Base-by-base conservation (phyloP, 64 coral and sea anemone genomes). In the Pocillopora damicornis region DNA sequence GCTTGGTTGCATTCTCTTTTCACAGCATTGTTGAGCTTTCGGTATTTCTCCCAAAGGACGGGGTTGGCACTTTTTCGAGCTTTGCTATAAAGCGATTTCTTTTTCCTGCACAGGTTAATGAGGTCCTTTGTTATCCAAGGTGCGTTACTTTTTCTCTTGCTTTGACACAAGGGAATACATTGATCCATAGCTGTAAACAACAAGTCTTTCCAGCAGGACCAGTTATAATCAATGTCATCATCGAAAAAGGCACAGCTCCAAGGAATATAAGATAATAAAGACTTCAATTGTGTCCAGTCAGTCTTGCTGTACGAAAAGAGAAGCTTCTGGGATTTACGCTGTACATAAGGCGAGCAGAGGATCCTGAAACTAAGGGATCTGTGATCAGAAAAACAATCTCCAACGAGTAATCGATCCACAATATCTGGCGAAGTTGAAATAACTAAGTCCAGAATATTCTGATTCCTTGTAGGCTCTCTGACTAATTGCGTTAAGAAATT, bases 61-160 rank as follows among this genome's bases (percentile, higher is more conserved):
- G 75, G 60, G 37, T 85, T 66, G 63, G 17, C 9, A 4, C 56
- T 76, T 64, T 67, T 88, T 45, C 76, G 73, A 11, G 74, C 87
- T 78, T 88, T 88, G 37, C 77, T 78, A 22, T 78, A 88, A 9
- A 88, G 13, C 15, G 16, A 45, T 66, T 88, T 88, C 61, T 88
- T 88, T 76, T 63, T 77, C 13, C 75, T 77, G 30, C 87, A 88
- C 74, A 88, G 35, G 22, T 18, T 77, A 23, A 79, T 78, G 6
- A 88, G 76, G 1, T 88, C 87, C 77, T 77, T 78, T 38, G 75
- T 68, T n/a, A 88, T 79, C 87, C 87, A 88, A 22, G 75, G 87
- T 25, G 87, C 74, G 37, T 74, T 63, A 63, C 15, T 17, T 76
- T 87, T 76, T 56, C 57, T 88, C 61, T 88, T 79, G 16, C 77